These are phyloP conservation scores for Daktulosphaira vitifoliae DNA, from an alignment of 1,140 invertebrate genomes.

Conservation along the genomic window DNA sequence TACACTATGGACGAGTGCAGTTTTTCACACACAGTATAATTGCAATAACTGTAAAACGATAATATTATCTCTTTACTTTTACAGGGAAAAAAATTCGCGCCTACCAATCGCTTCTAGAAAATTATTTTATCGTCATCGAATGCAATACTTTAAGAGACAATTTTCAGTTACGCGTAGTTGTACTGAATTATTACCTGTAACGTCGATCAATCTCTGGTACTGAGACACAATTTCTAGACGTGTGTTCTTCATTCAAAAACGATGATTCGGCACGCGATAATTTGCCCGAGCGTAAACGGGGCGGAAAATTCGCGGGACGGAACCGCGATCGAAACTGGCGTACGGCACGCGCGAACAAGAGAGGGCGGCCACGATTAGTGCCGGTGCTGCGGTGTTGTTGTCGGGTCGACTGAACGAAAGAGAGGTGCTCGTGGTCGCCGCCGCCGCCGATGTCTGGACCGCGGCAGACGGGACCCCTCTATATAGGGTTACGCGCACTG, in stretches of 20 bases:
- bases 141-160: too few relatives aligned
- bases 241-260: constrained; percentile 29
- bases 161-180: too few relatives aligned
- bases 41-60: too few relatives aligned
- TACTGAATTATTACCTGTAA: too few relatives aligned
- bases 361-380: constrained; percentile 27
- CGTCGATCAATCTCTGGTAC: constrained; percentile 22
- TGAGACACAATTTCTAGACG: constrained; percentile 23
- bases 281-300: background rate
- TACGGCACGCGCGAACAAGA: background rate
- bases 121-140: too few relatives aligned
- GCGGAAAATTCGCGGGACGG: background rate
- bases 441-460: constrained; percentile 25
- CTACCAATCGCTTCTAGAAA: too few relatives aligned
- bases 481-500: constrained; percentile 22
- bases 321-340: background rate
- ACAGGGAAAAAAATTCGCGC: too few relatives aligned
- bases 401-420: constrained; percentile 27
- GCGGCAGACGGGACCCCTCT: constrained; percentile 26
- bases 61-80: too few relatives aligned
- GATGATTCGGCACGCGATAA: background rate
- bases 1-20: too few relatives aligned
- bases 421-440: constrained; percentile 11
- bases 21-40: too few relatives aligned
- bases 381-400: constrained; percentile 19